Evolutionary conservation across 2,888 invertebrate species (phyloP).

Genomic region (Biston stratarius): DNA sequence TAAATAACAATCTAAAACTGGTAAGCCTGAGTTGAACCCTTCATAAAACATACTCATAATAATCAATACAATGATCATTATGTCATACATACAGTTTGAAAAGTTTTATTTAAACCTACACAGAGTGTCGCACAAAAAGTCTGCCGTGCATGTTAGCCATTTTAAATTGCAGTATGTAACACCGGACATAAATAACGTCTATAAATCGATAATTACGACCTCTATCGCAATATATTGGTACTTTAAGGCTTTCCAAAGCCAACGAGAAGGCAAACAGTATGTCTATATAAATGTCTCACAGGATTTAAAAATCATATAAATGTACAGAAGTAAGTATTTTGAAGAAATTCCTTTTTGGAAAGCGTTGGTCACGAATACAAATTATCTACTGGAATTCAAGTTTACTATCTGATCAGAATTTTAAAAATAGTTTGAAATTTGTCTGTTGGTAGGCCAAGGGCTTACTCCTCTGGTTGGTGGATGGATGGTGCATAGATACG

Average conservation of each 20-base stretch:
- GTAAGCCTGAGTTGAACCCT: too few species aligned
- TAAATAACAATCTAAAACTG: too few species aligned
- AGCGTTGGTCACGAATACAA: not conserved
- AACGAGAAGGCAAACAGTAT: conserved; percentile 12
- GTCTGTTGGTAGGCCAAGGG: not conserved
- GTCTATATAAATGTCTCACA: too few species aligned
- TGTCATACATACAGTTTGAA: not conserved
- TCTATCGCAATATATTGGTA: conserved; percentile 25
- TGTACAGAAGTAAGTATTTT: not conserved
- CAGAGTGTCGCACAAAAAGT: not conserved
- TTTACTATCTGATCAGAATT: conserved; percentile 2
- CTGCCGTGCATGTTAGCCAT: not conserved
- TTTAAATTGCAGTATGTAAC: conserved; percentile 7
- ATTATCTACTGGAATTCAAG: conserved; percentile 3
- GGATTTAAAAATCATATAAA: conserved; percentile 24
- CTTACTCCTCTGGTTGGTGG: not conserved
- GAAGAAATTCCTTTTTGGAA: conserved; percentile 17
- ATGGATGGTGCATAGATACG: not conserved
- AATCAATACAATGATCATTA: too few species aligned
- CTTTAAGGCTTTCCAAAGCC: conserved; percentile 20
- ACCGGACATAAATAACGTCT: conserved; percentile 27
- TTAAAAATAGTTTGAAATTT: not conserved
- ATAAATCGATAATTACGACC: conserved; percentile 27
- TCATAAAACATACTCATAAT: too few species aligned
- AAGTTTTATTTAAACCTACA: not conserved